Evolutionary conservation across 2,797 vertebrate species (phyloP).

Genomic region (Ctenopoma multispine): DNA sequence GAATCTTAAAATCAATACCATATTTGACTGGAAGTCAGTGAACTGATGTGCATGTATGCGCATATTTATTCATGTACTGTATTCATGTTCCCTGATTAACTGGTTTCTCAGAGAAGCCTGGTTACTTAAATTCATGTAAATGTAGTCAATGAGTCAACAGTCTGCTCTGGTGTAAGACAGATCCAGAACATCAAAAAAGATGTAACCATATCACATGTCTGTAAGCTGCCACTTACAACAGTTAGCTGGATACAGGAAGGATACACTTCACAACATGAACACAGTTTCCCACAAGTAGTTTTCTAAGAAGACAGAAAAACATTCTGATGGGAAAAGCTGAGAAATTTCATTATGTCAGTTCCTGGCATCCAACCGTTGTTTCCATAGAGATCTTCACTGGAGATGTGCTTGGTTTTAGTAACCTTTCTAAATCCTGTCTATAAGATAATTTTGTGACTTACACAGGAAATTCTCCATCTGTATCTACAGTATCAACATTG

Average conservation of each 20-base stretch:
- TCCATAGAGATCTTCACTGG: neutral
- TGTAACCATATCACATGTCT: neutral
- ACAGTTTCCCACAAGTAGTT: neutral
- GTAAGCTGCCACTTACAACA: neutral
- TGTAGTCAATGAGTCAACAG: too few species aligned
- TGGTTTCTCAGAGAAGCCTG: too few species aligned
- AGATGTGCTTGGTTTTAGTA: neutral
- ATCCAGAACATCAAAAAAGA: neutral
- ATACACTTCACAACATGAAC: neutral
- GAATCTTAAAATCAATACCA: too few species aligned
- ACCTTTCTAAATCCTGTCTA: constrained; percentile 3
- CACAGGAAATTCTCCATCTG: constrained; percentile 1
- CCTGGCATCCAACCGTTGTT: neutral
- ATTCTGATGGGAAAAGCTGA: neutral
- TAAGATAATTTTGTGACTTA: constrained; percentile 8
- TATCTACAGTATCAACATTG: constrained; percentile 1
- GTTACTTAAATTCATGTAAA: too few species aligned
- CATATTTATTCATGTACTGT: too few species aligned
- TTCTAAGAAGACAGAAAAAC: neutral
- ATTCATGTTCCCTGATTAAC: too few species aligned
- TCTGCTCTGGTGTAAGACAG: too few species aligned
- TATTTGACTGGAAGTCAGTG: too few species aligned
- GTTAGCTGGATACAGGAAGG: too few species aligned
- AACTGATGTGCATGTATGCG: too few species aligned
- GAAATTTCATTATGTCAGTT: neutral